phyloP scores from a whole-genome alignment of 2,797 vertebrate species.

The Galago senegalensis region DNA sequence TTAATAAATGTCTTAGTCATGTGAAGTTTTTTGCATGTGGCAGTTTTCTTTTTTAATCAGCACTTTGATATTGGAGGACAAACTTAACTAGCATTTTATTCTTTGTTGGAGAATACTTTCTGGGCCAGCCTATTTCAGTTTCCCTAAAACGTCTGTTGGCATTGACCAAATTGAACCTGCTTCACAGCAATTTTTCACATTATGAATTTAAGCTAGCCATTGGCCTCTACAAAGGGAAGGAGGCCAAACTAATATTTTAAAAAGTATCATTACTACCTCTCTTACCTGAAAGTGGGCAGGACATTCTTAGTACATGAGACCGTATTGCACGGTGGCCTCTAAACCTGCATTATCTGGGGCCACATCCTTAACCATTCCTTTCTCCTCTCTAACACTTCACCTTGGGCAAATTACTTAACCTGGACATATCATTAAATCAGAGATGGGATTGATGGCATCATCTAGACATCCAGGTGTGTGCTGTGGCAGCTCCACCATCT shows the following conservation, averaged over 20 bases:
- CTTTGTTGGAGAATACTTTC: background rate
- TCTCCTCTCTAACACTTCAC: background rate
- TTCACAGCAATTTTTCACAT: background rate
- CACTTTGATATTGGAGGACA: background rate
- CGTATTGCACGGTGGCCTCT: fast-evolving
- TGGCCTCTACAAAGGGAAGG: background rate
- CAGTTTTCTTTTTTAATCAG: slow-evolving; percentile 25
- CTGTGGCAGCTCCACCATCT: fast-evolving
- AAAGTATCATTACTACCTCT: background rate
- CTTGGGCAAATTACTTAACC: background rate
- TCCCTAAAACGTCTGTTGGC: background rate
- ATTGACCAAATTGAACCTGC: background rate
- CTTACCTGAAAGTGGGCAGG: background rate
- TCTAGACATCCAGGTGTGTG: fast-evolving
- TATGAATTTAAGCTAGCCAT: background rate
- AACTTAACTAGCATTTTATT: background rate
- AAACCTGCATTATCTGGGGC: background rate
- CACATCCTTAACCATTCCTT: background rate
- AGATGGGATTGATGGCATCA: background rate
- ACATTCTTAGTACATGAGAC: background rate
- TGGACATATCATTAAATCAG: background rate
- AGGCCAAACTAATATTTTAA: background rate
- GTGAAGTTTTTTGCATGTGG: too few relatives aligned
- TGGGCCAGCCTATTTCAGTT: background rate
- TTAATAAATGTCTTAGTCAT: too few relatives aligned